phyloP scores from a whole-genome alignment of 2,797 vertebrate species.

The Spondyliosoma cantharus region DNA sequence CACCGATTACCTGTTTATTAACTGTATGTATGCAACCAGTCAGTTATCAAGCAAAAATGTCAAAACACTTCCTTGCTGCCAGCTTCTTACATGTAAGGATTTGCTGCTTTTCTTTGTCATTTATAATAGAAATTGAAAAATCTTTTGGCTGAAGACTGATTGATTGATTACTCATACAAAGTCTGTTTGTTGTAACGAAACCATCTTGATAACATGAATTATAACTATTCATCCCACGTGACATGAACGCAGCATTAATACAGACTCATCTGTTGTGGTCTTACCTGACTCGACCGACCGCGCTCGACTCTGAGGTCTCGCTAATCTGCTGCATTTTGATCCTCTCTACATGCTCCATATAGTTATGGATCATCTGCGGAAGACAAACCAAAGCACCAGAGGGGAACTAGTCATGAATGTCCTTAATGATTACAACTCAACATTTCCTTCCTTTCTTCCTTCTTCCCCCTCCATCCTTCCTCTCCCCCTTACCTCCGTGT shows the following conservation, averaged over 20 bases:
- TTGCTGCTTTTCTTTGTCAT: too few species aligned
- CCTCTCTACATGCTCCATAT: constrained; percentile 97
- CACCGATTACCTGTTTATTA: neutral
- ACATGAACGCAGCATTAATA: neutral
- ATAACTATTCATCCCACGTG: neutral
- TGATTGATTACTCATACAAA: too few species aligned
- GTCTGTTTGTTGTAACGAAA: neutral
- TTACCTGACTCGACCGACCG: constrained; percentile 78
- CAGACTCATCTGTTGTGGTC: neutral
- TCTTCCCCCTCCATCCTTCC: neutral
- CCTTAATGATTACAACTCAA: neutral
- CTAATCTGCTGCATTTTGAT: constrained; percentile 92
- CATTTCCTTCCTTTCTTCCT: neutral
- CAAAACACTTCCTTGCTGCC: too few species aligned
- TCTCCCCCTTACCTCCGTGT: constrained; percentile 89
- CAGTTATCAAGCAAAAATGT: too few species aligned
- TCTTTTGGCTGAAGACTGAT: too few species aligned
- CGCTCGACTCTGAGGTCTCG: constrained; percentile 76
- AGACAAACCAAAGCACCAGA: constrained; percentile 20
- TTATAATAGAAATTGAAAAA: too few species aligned
- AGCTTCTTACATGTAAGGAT: too few species aligned
- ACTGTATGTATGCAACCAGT: too few species aligned
- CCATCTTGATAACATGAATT: neutral
- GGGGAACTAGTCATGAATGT: neutral
- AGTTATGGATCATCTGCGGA: constrained; percentile 98